phyloP scores from a whole-genome alignment of 2,113 vertebrate species.

The Microtus montanus region DNA sequence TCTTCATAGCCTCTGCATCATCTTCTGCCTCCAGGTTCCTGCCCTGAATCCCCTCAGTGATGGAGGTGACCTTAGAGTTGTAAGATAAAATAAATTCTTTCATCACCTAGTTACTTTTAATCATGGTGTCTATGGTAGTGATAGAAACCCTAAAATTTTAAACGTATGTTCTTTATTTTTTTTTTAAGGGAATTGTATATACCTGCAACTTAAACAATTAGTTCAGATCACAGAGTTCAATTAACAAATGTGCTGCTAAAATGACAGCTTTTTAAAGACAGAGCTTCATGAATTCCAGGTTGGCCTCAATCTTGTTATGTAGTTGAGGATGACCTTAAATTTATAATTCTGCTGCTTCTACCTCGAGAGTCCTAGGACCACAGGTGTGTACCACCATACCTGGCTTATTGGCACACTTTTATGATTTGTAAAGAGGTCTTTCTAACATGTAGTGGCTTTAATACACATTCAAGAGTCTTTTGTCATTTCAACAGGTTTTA shows the following conservation, averaged over 20 bases:
- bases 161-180: neutral
- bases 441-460: neutral
- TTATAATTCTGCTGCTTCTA: neutral
- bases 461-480: neutral
- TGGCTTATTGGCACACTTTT: neutral
- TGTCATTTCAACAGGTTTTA: neutral
- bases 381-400: neutral
- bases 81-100: neutral
- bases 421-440: neutral
- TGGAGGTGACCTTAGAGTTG: neutral
- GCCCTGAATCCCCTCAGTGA: neutral
- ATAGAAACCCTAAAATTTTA: neutral
- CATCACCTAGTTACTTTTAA: neutral
- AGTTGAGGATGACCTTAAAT: neutral
- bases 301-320: neutral
- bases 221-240: neutral
- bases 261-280: neutral
- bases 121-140: neutral
- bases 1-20: too few relatives aligned
- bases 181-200: neutral
- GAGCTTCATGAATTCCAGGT: neutral
- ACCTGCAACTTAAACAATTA: constrained; percentile 7
- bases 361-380: neutral
- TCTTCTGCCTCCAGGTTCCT: neutral
- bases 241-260: neutral